Base-by-base conservation (phyloP, 2,797 vertebrate genomes). In the Rhincodon typus region DNA sequence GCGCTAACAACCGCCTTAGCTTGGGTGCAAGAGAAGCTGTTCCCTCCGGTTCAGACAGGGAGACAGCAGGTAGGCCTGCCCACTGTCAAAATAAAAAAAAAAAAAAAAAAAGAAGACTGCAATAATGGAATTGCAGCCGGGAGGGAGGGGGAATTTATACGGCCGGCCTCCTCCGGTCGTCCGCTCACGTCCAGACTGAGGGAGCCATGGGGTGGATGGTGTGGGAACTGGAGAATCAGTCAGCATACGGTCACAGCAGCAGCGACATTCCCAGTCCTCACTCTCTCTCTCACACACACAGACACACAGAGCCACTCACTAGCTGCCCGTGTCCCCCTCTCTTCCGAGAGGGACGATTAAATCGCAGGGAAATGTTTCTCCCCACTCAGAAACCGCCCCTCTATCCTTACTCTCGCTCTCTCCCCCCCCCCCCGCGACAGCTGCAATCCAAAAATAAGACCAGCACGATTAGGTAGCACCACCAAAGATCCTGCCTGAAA, bases 21-120 rank as follows among this genome's bases (percentile, higher is more conserved):
- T 21, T 15, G 34, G 19, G n/a, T 93, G n/a, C n/a, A 69, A 67
- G 62, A 25, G 34, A 13, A 93, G 90, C 90, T 23, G 62, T 19
- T 93, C 57, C 34, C 87, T 69, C 66, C 19, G 62, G 66, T 34
- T 27, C 30, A 93, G 90, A 67, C 88, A 66, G 88, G 30, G 38
- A 93, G 25, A 66, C 62, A 93, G n/a, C 90, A 93, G 62, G 90
- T 93, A 93, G 90, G 90, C 90, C 90, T 23, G 19, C 90, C 34
- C 62, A 38, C 34, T 42, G 62, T 95, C 70, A 72, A 94, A 72
- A 72, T 42, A 50, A 72, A 17, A 46, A 74, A 53, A 62, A 57
- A 72, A 72, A 72, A 72, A 25, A 50, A 50, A 17, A 46, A 74
- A n/a, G n/a, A 53, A 62, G 1, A 62, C 57, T 94, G 27, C 34